A percentile compares a stretch with the other conserved stretches of the same genome.
Conservation (phyloP, 2,797 vertebrate species). For the Nannoperca australis region DNA sequence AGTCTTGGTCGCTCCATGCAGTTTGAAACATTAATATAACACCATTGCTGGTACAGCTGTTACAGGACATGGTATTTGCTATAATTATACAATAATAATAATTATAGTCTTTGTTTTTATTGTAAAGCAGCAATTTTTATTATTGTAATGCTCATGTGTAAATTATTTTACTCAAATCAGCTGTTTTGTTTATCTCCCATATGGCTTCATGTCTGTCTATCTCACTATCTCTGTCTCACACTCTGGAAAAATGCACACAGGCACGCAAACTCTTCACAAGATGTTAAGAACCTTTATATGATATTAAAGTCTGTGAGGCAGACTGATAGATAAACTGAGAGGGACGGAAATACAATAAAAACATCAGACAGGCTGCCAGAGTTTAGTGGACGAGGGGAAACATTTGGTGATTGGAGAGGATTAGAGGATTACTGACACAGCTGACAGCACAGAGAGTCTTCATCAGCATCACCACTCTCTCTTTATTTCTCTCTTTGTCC, state of each 20-base stretch:
- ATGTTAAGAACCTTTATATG: slow-evolving; percentile 37
- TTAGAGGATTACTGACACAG: slow-evolving; percentile 75
- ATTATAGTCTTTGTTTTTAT: too few relatives aligned
- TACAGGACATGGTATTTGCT: too few relatives aligned
- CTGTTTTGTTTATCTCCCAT: background rate
- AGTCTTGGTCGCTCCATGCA: too few relatives aligned
- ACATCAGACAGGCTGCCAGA: slow-evolving; percentile 34
- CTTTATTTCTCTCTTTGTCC: slow-evolving; percentile 14
- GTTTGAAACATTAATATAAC: too few relatives aligned
- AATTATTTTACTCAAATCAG: background rate
- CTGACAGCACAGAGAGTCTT: slow-evolving; percentile 41
- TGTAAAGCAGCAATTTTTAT: too few relatives aligned
- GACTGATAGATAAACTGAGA: slow-evolving; percentile 15
- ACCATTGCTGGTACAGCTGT: too few relatives aligned
- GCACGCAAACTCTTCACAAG: slow-evolving; percentile 4
- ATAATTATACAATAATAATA: too few relatives aligned
- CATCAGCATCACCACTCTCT: slow-evolving; percentile 31
- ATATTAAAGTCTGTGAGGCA: slow-evolving; percentile 45
- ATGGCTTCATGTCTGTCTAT: background rate
- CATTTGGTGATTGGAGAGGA: slow-evolving; percentile 69
- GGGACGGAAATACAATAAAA: slow-evolving; percentile 35
- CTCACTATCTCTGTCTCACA: too few relatives aligned
- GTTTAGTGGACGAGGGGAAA: slow-evolving; percentile 57
- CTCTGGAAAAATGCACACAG: background rate
- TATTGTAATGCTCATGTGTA: background rate